Base-by-base conservation (phyloP, 2,113 vertebrate species). In the Gasterosteus nipponicus region DNA sequence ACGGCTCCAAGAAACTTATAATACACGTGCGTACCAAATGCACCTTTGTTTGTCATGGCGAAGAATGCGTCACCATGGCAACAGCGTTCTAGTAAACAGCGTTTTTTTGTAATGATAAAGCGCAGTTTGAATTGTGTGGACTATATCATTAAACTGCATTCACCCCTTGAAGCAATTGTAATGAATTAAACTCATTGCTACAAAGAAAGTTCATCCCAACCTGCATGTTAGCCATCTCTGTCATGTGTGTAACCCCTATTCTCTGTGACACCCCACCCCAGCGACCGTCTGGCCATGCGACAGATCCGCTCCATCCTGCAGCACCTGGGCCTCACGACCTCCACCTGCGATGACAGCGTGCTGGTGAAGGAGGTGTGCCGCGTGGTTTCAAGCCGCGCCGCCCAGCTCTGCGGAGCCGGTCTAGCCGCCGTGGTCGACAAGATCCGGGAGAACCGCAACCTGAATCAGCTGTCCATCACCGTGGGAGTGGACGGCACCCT, bases 311-410 rank as follows among this genome's bases (percentile, higher is more conserved):
- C 96, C 67, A 98, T 99, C 87, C 94, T 99, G 60, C 97, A 95
- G 87, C 97, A 98, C 81, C 82, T 99, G 1, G 98, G 98, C 2
- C 94, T 99, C 39, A 95, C 96, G 72, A 94, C 87, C 86, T 96
- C 94, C 89, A 98, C 98, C 0, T 99, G 97, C 0, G 97, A 99
- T 0, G 98, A 99, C 94, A 97, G 97, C 84, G 97, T 99, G 73
- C 95, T 98, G 0, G 98, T 99, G 61, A 99, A 99, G 90, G 98
- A 99, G 87, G 98, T 99, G 87, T 99, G 98, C 81, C 82, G 94
- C 0, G 95, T 96, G 60, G 96, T 99, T 6, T 93, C 97, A 0
- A 91, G 93, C 15, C 92, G 97, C 0, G 98, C 97, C 0, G 98
- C 97, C 0, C 97, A 98, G 93, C 95, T 99, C 66, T 99, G 98